Percentiles rank a stretch among this genome's conserved stretches.
Evolutionary conservation across 2,113 vertebrate species (phyloP).

Genomic region (Ammodytes dubius): DNA sequence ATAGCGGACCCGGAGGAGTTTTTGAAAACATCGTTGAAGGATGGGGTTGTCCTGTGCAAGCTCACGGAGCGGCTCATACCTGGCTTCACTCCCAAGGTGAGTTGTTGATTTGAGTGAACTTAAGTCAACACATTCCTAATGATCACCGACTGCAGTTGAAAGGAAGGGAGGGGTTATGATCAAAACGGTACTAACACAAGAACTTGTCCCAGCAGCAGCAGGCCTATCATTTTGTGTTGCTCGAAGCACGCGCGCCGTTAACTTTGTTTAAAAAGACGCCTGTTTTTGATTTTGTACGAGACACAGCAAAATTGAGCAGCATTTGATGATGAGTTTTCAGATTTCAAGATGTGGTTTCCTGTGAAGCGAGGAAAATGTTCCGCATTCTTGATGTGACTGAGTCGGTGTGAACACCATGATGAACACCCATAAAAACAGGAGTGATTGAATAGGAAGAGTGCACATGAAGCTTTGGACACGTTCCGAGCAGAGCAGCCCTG

Average conservation of each 20-base stretch:
- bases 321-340: neutral
- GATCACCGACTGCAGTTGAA: slow-evolving; percentile 15
- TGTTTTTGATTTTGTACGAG: accelerated
- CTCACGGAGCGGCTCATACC: slow-evolving; percentile 91
- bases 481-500: accelerated
- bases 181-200: slow-evolving; percentile 35
- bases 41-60: slow-evolving; percentile 95
- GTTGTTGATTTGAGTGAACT: slow-evolving; percentile 12
- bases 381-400: slow-evolving; percentile 79
- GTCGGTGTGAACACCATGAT: slow-evolving; percentile 50
- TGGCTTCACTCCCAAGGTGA: slow-evolving; percentile 92
- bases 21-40: slow-evolving; percentile 91
- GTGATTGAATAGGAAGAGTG: neutral
- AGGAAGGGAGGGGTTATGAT: slow-evolving; percentile 68
- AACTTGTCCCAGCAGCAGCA: slow-evolving; percentile 58
- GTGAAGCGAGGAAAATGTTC: slow-evolving; percentile 75
- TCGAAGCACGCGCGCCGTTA: neutral
- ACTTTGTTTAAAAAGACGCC: slow-evolving; percentile 14
- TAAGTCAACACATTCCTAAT: slow-evolving; percentile 14
- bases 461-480: neutral
- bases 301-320: neutral
- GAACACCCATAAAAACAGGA: slow-evolving; percentile 49
- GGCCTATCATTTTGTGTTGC: slow-evolving; percentile 40
- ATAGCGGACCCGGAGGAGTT: slow-evolving; percentile 94
- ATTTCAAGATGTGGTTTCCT: slow-evolving; percentile 63